Evolutionary conservation across 2,113 vertebrate genomes (phyloP).

Genomic region (Microtus montanus): DNA sequence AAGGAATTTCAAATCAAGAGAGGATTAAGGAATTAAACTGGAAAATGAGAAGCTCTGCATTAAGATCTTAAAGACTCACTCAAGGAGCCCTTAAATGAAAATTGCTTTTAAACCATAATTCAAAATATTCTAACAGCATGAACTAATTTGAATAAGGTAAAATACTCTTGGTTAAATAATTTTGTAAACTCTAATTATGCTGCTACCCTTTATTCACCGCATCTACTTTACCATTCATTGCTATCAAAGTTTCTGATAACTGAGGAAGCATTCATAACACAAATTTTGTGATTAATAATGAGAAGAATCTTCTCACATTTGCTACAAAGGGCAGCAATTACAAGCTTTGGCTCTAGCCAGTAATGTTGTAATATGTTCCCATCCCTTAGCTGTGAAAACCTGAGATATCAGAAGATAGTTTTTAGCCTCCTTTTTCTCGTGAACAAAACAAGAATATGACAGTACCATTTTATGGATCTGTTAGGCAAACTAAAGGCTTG

Average conservation of each 20-base stretch:
- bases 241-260: not conserved
- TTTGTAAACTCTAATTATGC: not conserved
- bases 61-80: not conserved
- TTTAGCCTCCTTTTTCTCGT: not conserved
- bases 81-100: not conserved
- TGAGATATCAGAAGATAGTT: not conserved
- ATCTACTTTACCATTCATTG: not conserved
- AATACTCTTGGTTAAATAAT: not conserved
- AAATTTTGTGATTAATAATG: not conserved
- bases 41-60: not conserved
- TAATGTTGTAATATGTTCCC: not conserved
- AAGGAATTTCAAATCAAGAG: not conserved
- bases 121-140: not conserved
- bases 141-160: slow-evolving; percentile 6
- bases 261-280: not conserved
- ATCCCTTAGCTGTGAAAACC: not conserved
- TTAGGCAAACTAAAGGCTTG: not conserved
- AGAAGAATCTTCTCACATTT: not conserved
- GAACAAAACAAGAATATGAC: not conserved
- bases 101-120: not conserved
- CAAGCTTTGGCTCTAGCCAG: not conserved
- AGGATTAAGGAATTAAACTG: not conserved
- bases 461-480: not conserved
- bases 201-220: not conserved
- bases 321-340: not conserved